Percentiles rank a stretch among this genome's conserved stretches.
These are phyloP conservation scores for Chromis chromis DNA, from an alignment of 2,797 vertebrate genomes.

Conservation along the genomic window DNA sequence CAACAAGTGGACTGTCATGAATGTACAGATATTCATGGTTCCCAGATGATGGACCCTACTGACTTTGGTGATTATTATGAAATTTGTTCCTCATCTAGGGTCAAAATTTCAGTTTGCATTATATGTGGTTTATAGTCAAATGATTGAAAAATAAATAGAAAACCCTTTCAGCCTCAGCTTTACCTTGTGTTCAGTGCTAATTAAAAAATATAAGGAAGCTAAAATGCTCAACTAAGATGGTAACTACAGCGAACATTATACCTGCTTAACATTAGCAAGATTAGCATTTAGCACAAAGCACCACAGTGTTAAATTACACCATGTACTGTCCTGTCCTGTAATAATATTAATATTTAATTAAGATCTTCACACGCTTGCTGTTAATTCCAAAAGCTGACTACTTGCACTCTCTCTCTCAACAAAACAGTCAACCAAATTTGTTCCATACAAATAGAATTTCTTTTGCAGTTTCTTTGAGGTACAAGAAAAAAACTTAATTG, in stretches of 20 bases:
- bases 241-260: no score
- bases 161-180: no score
- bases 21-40: neutral
- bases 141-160: no score
- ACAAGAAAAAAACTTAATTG: neutral
- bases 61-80: neutral
- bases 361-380: neutral
- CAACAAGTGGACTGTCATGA: neutral
- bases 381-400: neutral
- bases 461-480: neutral
- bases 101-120: neutral
- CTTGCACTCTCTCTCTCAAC: no score
- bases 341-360: no score
- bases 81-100: neutral
- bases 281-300: conserved; percentile 3
- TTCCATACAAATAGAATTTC: neutral
- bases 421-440: neutral
- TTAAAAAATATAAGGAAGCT: no score
- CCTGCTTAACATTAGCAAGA: no score
- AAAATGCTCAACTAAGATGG: no score
- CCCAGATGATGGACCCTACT: neutral
- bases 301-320: neutral
- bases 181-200: no score
- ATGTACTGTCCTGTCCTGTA: neutral
- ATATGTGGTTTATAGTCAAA: neutral